These are phyloP conservation scores for Drosophila nigromelanica DNA, from an alignment of 1,140 invertebrate species.

Conservation along the genomic window DNA sequence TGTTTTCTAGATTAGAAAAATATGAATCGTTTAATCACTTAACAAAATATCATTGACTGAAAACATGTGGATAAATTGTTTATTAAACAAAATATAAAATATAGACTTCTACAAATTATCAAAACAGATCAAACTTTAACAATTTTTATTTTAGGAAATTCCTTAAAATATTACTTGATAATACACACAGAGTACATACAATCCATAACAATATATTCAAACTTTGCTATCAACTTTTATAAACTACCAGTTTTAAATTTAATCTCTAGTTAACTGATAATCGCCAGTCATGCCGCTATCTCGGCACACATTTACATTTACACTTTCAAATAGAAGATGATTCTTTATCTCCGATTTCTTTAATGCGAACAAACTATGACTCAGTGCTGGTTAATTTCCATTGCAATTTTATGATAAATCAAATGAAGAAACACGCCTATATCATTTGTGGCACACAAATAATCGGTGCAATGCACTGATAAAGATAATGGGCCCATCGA, in stretches of 20 bases:
- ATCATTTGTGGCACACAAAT: background rate
- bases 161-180: too few species aligned
- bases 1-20: too few species aligned
- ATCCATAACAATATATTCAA: too few species aligned
- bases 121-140: too few species aligned
- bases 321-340: constrained; percentile 1
- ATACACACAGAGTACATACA: too few species aligned
- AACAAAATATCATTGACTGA: too few species aligned
- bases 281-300: background rate
- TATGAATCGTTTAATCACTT: too few species aligned
- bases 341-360: constrained; percentile 5
- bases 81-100: too few species aligned
- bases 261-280: background rate
- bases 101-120: too few species aligned
- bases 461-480: constrained; percentile 13
- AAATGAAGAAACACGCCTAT: constrained; percentile 21
- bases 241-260: background rate
- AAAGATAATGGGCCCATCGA: constrained; percentile 19
- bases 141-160: too few species aligned
- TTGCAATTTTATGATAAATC: constrained; percentile 13
- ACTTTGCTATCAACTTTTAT: too few species aligned
- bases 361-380: constrained; percentile 1
- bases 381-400: constrained; percentile 38
- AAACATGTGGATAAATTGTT: too few species aligned
- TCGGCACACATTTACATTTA: constrained; percentile 12